A percentile compares a stretch with the other conserved stretches of the same genome.
Evolutionary conservation across 2,888 invertebrate species (phyloP).

Genomic region (Scotopteryx bipunctaria): DNA sequence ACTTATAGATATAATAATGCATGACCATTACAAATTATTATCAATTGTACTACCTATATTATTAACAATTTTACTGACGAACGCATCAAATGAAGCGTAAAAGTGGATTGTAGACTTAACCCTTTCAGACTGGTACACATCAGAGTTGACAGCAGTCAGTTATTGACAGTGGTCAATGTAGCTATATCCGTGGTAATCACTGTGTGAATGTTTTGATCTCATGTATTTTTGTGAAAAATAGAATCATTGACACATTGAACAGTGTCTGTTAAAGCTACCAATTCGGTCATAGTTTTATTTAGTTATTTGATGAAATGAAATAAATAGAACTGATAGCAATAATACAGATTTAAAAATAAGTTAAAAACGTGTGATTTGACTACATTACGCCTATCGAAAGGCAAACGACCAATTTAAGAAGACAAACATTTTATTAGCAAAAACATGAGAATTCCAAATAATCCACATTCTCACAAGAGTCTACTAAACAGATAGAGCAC

Average conservation of each 20-base stretch:
- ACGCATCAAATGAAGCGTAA: conserved; percentile 39
- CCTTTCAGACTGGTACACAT: conserved; percentile 38
- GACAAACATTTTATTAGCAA: too few relatives aligned
- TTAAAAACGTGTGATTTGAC: too few relatives aligned
- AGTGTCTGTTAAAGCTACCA: too few relatives aligned
- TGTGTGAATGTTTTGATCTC: conserved; percentile 5
- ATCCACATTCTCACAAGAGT: conserved; percentile 38
- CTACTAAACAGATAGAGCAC: conserved; percentile 31
- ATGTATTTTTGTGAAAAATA: too few relatives aligned
- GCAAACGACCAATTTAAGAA: too few relatives aligned
- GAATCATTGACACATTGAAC: neutral
- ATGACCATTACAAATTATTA: neutral
- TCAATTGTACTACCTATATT: too few relatives aligned
- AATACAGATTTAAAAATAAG: too few relatives aligned
- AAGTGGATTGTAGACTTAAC: conserved; percentile 43
- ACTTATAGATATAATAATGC: neutral
- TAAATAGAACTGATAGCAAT: too few relatives aligned
- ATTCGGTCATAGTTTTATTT: too few relatives aligned
- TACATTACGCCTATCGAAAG: too few relatives aligned
- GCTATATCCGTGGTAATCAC: conserved; percentile 28
- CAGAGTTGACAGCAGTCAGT: conserved; percentile 52
- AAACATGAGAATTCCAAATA: conserved; percentile 34
- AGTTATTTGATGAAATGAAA: too few relatives aligned
- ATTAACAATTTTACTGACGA: conserved; percentile 9
- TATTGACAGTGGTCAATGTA: conserved; percentile 23